These are phyloP conservation scores for Acrocephalus kingi DNA, from an alignment of 2,113 vertebrate species.

Conservation along the genomic window DNA sequence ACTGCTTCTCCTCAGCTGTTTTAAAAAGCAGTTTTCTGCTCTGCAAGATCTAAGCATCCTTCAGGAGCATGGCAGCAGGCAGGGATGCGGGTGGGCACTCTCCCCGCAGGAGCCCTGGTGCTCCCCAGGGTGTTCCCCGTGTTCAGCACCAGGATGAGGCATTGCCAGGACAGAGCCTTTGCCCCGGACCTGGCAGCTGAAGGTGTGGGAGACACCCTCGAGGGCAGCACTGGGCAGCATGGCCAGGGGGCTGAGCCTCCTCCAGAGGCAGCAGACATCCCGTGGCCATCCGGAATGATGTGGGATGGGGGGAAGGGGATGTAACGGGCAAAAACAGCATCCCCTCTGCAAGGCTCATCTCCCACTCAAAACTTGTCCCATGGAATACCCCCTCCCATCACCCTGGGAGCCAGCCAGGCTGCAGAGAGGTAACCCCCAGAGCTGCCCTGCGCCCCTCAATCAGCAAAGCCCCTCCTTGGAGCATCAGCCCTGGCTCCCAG, in stretches of 20 bases:
- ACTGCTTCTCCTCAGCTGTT: background rate
- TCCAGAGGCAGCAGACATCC: background rate
- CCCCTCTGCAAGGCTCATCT: background rate
- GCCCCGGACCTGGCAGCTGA: background rate
- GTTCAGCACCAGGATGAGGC: background rate
- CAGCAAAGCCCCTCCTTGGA: background rate
- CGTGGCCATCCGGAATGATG: accelerated
- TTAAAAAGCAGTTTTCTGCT: background rate
- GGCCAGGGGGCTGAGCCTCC: background rate
- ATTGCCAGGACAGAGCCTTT: background rate
- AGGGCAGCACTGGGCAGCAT: background rate
- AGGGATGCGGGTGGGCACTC: accelerated
- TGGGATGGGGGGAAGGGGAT: background rate
- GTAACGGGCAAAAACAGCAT: accelerated
- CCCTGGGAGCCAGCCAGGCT: background rate
- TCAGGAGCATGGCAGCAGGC: accelerated
- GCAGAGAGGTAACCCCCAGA: background rate
- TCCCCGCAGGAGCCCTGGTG: background rate
- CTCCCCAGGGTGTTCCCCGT: accelerated
- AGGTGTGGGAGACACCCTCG: accelerated
- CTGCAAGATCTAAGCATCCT: background rate
- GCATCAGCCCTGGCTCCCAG: background rate
- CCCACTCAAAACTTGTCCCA: background rate
- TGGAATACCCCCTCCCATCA: background rate
- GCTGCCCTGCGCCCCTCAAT: accelerated